A percentile compares a stretch with the other conserved stretches of the same genome.
These are phyloP conservation scores for Lamprotornis superbus DNA, from an alignment of 2,113 vertebrate species.

Conservation along the genomic window DNA sequence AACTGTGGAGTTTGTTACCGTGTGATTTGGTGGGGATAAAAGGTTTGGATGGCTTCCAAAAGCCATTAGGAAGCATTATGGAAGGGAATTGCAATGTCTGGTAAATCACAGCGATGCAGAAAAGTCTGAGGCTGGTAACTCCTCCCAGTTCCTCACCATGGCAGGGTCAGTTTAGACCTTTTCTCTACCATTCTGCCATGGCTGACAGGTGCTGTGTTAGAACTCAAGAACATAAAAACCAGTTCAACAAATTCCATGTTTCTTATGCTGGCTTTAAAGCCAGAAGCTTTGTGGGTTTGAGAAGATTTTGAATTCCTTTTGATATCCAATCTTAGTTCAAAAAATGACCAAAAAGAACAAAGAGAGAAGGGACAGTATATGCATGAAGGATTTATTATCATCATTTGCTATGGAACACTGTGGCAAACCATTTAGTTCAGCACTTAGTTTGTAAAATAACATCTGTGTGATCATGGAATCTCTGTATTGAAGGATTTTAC, in stretches of 20 bases:
- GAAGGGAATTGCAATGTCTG: not conserved
- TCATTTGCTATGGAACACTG: not conserved
- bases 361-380: not conserved
- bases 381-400: not conserved
- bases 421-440: not conserved
- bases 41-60: not conserved
- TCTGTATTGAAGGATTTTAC: not conserved
- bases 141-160: not conserved
- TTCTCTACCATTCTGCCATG: not conserved
- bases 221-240: not conserved
- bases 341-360: not conserved
- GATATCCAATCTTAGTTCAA: not conserved
- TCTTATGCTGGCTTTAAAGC: not conserved
- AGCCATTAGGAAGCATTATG: not conserved
- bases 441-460: not conserved
- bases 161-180: not conserved
- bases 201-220: not conserved
- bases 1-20: not conserved
- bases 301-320: not conserved
- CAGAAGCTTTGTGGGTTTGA: not conserved
- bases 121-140: not conserved
- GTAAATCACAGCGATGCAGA: not conserved
- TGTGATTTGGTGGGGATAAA: not conserved
- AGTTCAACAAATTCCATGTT: not conserved
- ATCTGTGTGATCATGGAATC: not conserved